Evolutionary conservation across 2,113 vertebrate species (phyloP), one percentile per base, ranked within the genome.

Genomic region (Nothobranchius furzeri): DNA sequence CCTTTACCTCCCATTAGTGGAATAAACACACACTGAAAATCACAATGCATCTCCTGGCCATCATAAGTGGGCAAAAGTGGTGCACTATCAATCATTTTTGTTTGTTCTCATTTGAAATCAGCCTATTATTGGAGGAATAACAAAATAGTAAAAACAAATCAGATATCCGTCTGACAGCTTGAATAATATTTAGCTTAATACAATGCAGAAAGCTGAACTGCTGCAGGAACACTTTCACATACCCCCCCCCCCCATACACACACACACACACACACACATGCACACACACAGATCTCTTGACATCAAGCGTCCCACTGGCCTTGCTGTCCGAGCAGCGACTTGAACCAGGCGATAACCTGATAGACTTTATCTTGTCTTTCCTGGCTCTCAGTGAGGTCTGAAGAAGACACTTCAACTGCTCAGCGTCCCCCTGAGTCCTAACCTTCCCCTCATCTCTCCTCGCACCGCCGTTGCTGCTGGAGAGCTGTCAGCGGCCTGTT

Each of bases 331-430:
- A 92, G 90, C 92, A 92, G 91, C 14, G 83, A 93, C 95, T 95
- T 91, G 85, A 96, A 95, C 95, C 93, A 93, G 94, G 93, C 94
- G 96, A 98, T 97, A 97, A 97, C 96, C 95, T 88, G 94, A 94
- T 93, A 96, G 95, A 95, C 95, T 95, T 97, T 97, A 98, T 98
- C 97, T 98, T 96, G 94, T 98, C 94, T 95, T 94, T 88, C 85
- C 87, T 85, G 77, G 90, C 92, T 94, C 93, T 96, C 94, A 88
- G 88, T 93, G 94, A 95, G 94, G 94, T 93, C 95, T 94, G 93
- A 92, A 95, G 95, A 95, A 94, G 95, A 94, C 96, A 95, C 95
- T 96, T 95, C 88, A 90, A 88, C 94, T 93, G 93, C 93, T 91
- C 95, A 93, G 93, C 94, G 93, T 96, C 92, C 94, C 95, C 95